Evolutionary conservation across 2,888 invertebrate genomes (phyloP), one percentile per base, ranked within the genome.

Genomic region (Drosophila mettleri): DNA sequence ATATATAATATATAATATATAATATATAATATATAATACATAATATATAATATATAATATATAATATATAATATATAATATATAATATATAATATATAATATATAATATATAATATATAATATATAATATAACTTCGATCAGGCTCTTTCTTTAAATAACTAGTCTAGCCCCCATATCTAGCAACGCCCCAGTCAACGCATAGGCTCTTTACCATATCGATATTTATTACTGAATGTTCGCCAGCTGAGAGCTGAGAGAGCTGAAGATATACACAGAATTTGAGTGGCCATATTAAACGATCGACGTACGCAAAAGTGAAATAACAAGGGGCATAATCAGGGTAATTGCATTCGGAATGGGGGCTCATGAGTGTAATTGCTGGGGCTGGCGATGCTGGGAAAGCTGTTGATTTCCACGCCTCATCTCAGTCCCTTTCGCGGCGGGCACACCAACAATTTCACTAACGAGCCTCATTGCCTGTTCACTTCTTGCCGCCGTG

Each of bases 191-290:
- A 22, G 8, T 33, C 33, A 31, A 1, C 46, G 20, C 36, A 22
- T 7, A 34, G 16, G 16, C 58, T 49, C 24, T 31, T 43, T 18
- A 41, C 54, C 38, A 72, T 41, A 45, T 64, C 8, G 36, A 33
- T 69, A 41, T 74, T 74, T 65, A 74, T 74, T 74, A 8, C 31
- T 20, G 20, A 27, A 58, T 46, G 33, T 55, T 66, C 33, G 33
- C 20, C 14, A 48, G 29, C 36, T 36, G 45, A 54, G 45, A 38
- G 53, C 18, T 53, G 33, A 43, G 45, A 54, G 45, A 38, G 53
- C 18, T 53, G 33, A 43, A 53, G 58, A 57, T 41, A 60, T 29
- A 69, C 69, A 54, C 20, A 38, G 31, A 52, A 41, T 60, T 64
- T 48, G 22, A 33, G 14, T 45, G 31, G 39, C 63, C 59, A 74